A percentile compares a stretch with the other conserved stretches of the same genome.
These are phyloP conservation scores for Platyrinchus mystaceus DNA, from an alignment of 2,797 vertebrate genomes.

Conservation along the genomic window DNA sequence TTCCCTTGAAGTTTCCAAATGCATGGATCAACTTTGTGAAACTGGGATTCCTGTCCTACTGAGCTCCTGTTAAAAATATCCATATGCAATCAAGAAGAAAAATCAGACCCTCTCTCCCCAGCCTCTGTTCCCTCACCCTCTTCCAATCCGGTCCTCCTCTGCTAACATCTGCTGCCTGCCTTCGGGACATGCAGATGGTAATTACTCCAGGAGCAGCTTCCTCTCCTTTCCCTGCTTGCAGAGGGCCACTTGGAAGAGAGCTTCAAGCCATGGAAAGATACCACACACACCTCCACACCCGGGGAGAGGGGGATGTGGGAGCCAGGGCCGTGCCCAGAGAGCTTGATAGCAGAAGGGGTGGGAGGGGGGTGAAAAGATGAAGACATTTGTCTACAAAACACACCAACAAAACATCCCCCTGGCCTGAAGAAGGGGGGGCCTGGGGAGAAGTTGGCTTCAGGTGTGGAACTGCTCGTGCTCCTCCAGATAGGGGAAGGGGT, in stretches of 20 bases:
- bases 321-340: not conserved
- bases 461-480: not conserved
- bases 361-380: not conserved
- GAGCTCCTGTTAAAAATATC: not conserved
- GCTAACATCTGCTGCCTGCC: conserved; percentile 87
- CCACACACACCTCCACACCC: not conserved
- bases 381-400: not conserved
- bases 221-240: conserved; percentile 66
- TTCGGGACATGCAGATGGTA: conserved; percentile 86
- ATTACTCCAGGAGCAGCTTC: conserved; percentile 86
- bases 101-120: conserved; percentile 68
- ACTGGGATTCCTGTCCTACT: not conserved
- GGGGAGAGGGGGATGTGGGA: not conserved
- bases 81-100: conserved; percentile 15
- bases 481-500: not conserved
- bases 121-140: not conserved
- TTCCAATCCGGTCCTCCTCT: conserved; percentile 53
- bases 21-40: not conserved
- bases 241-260: conserved; percentile 55
- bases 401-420: not conserved
- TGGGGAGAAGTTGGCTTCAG: not conserved
- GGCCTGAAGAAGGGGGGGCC: not conserved
- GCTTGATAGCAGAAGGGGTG: not conserved
- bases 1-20: not conserved
- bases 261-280: conserved; percentile 64